Percentiles rank a stretch among this genome's conserved stretches.
These are phyloP conservation scores for Phalacrocorax carbo DNA, from an alignment of 2,113 vertebrate species.

Conservation along the genomic window DNA sequence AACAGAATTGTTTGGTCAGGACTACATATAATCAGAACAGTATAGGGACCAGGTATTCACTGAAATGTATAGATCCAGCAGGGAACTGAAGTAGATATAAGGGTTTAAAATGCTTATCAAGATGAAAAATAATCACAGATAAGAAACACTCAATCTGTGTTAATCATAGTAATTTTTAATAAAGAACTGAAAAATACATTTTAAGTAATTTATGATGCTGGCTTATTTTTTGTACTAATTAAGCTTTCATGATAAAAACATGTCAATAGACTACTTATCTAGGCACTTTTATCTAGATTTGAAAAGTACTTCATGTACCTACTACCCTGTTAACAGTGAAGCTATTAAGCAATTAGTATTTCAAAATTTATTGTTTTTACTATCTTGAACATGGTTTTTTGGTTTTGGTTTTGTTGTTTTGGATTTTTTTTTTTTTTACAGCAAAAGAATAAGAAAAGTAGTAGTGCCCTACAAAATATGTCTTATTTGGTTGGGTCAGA, in stretches of 20 bases:
- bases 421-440: neutral
- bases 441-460: neutral
- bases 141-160: neutral
- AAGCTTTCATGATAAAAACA: neutral
- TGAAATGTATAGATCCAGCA: neutral
- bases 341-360: neutral
- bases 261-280: neutral
- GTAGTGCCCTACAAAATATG: neutral
- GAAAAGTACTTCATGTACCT: neutral
- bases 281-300: neutral
- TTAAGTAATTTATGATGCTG: neutral
- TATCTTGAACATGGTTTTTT: neutral
- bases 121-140: neutral
- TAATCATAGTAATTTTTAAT: neutral
- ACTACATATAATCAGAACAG: neutral
- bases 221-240: neutral
- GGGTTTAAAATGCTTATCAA: neutral
- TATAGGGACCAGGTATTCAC: neutral
- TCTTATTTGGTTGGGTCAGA: neutral
- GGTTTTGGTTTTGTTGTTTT: too few species aligned
- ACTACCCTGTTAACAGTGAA: neutral
- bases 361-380: neutral
- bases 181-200: neutral
- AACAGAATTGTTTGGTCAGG: neutral
- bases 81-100: neutral